Conservation (phyloP, 2,797 vertebrate genomes). For the Austrolebias charrua region DNA sequence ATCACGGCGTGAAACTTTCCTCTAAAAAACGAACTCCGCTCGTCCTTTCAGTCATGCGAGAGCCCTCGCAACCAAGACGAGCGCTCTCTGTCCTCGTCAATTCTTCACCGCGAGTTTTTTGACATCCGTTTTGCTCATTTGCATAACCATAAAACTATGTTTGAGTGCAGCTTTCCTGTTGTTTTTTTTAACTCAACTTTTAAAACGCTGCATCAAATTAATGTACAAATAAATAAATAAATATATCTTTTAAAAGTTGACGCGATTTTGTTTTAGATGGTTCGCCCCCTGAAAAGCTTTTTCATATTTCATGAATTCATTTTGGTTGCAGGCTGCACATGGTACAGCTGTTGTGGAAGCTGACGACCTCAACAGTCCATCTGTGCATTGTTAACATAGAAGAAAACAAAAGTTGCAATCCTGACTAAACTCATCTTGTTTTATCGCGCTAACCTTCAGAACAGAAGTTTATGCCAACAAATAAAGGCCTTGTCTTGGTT, state of each 20-base stretch:
- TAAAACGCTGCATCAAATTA: slow-evolving; percentile 74
- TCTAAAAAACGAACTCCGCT: slow-evolving; percentile 82
- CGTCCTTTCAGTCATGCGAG: slow-evolving; percentile 72
- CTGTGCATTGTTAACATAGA: slow-evolving; percentile 42
- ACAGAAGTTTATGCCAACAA: background rate
- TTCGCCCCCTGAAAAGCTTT: slow-evolving; percentile 79
- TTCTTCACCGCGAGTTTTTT: slow-evolving; percentile 78
- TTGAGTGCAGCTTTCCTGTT: slow-evolving; percentile 61
- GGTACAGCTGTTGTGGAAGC: slow-evolving; percentile 49
- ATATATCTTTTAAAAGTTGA: slow-evolving; percentile 69
- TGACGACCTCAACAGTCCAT: slow-evolving; percentile 33
- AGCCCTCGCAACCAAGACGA: slow-evolving; percentile 68
- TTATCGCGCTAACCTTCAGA: slow-evolving; percentile 25
- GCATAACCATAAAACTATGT: slow-evolving; percentile 69
- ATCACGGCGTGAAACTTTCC: slow-evolving; percentile 84
- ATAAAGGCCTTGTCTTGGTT: no score
- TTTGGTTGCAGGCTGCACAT: slow-evolving; percentile 63
- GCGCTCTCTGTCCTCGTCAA: slow-evolving; percentile 83
- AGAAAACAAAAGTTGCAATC: slow-evolving; percentile 39
- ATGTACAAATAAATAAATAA: slow-evolving; percentile 76
- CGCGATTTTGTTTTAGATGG: slow-evolving; percentile 80
- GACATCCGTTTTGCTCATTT: slow-evolving; percentile 76
- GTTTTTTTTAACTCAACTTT: slow-evolving; percentile 54
- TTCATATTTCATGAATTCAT: slow-evolving; percentile 75
- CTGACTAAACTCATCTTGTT: slow-evolving; percentile 21